Evolutionary conservation across 2,113 vertebrate species (phyloP), one percentile per base, ranked within the genome.

Genomic region (Donacobius atricapilla): DNA sequence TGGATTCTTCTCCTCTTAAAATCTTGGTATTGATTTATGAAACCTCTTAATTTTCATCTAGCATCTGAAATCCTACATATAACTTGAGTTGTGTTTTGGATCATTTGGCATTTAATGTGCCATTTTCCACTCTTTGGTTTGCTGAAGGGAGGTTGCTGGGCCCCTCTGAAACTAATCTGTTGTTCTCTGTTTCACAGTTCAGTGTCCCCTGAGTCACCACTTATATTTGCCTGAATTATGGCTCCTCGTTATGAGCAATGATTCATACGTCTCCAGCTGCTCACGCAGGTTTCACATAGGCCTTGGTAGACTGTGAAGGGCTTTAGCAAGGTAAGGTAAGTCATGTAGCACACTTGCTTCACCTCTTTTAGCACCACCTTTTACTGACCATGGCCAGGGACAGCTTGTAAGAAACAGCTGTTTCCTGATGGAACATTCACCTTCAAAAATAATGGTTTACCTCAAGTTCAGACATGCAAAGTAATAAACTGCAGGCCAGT

Each of bases 161-260:
- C 48, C 39, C 61, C 93, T 96, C 51, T 91, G 93, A 96, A 96
- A 93, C 42, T 69, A 83, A 90, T 90, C 71, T 93, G 68, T 75
- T n/a, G 19, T 20, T 95, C 60, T 50, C 45, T 87, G 57, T 86
- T 92, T 87, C 79, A 86, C 79, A 44, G 71, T 63, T 77, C 83
- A 3, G 6, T 10, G 68, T 72, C 93, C n/a, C 92, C 42, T 68
- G 88, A 89, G 92, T 93, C 93, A 92, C 28, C n/a, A 58, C 22
- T 77, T 90, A 7, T 14, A 91, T 81, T 70, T 94, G 80, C 83
- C 60, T 64, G 84, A 87, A 19, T 77, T 77, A 53, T 24, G 51
- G n/a, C 44, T 86, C 68, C 92, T 95, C 90, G 50, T 96, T 92
- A 94, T 1, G 3, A 88, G 51, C n/a, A 83, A 40, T 48, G 64